phyloP scores from a whole-genome alignment of 2,888 invertebrate genomes.

The Nymphalis c-album region DNA sequence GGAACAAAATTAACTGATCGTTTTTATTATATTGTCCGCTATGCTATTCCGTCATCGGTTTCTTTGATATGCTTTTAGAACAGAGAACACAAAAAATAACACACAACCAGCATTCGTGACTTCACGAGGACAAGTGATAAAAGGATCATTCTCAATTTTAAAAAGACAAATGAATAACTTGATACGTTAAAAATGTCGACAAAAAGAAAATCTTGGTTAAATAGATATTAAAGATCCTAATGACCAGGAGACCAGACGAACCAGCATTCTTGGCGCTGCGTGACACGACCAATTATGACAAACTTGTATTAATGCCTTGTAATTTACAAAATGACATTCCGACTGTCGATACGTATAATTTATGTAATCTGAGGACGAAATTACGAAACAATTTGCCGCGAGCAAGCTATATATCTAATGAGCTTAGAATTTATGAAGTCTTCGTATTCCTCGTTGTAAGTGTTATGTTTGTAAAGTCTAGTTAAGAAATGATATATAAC shows the following conservation, averaged over 20 bases:
- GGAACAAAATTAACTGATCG: too few relatives aligned
- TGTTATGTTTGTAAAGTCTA: neutral
- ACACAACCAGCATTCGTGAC: too few relatives aligned
- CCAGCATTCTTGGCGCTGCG: constrained; percentile 46
- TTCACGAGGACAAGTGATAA: too few relatives aligned
- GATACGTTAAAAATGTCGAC: neutral
- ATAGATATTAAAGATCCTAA: constrained; percentile 4
- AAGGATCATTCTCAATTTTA: too few relatives aligned
- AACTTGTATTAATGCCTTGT: constrained; percentile 41
- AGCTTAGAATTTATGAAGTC: constrained; percentile 12
- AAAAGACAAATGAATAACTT: neutral
- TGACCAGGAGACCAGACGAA: constrained; percentile 29
- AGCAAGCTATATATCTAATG: constrained; percentile 28
- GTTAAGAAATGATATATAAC: too few relatives aligned
- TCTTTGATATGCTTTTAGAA: too few relatives aligned
- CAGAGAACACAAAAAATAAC: too few relatives aligned
- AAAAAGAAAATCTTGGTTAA: constrained; percentile 1
- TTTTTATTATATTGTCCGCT: too few relatives aligned
- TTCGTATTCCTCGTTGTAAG: neutral
- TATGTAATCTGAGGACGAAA: constrained; percentile 47
- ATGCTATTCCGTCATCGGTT: too few relatives aligned
- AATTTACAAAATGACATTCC: constrained; percentile 52
- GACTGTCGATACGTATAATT: constrained; percentile 47
- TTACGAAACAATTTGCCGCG: constrained; percentile 46
- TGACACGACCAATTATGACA: constrained; percentile 47